These are phyloP conservation scores for Neogale vison DNA, from an alignment of 2,113 vertebrate genomes.

Conservation along the genomic window DNA sequence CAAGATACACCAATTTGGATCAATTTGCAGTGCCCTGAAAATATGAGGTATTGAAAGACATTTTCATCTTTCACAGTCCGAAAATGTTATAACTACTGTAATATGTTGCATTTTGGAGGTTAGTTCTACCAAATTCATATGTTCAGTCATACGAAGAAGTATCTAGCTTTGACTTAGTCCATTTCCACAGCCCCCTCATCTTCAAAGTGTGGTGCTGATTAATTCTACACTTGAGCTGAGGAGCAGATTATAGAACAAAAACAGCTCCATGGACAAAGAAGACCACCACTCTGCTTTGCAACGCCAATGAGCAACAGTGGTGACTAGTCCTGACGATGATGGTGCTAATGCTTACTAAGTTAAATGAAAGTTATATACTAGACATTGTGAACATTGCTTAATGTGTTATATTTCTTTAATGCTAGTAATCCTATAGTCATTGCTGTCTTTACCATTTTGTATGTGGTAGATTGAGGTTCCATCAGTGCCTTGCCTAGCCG, in stretches of 20 bases:
- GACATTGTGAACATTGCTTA: neutral
- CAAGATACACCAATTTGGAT: neutral
- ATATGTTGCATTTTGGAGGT: neutral
- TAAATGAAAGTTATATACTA: neutral
- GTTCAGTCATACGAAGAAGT: neutral
- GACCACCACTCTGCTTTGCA: neutral
- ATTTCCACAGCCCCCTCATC: neutral
- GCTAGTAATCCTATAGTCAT: neutral
- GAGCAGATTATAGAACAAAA: neutral
- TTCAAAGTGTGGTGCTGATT: neutral
- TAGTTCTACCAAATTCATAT: neutral
- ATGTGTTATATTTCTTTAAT: neutral
- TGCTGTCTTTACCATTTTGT: neutral
- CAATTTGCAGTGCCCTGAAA: neutral
- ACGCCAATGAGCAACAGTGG: neutral
- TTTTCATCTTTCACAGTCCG: constrained; percentile 5
- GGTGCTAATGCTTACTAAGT: neutral
- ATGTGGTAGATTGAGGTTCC: neutral
- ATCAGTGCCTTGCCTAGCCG: neutral
- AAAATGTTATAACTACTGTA: neutral
- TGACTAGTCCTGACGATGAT: neutral
- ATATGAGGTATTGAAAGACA: neutral
- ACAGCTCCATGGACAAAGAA: neutral
- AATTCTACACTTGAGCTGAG: neutral
- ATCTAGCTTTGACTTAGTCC: neutral